Evolutionary conservation across 2,888 invertebrate species (phyloP), one percentile per base, ranked within the genome.

Genomic region (Operophtera brumata): DNA sequence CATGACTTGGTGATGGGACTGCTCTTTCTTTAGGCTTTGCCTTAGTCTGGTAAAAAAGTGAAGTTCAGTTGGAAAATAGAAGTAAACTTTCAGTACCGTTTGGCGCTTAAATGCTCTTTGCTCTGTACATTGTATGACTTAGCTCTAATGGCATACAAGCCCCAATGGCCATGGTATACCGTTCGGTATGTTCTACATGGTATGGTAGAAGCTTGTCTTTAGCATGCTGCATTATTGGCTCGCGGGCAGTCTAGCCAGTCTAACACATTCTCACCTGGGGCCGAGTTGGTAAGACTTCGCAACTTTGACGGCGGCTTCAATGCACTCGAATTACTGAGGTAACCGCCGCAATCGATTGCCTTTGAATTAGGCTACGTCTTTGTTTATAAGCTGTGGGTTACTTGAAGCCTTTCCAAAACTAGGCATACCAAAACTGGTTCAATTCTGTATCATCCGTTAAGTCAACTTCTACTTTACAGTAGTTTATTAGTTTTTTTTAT

Each of bases 181-280:
- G 8, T 7, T 30, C 7, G 5, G 30, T 1, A 2, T 30, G 30
- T 30, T 30, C 30, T 7, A 5, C 7, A 30, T 8, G 30, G 36
- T 49, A 14, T 51, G 25, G 35, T 25, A 26, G 41, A 25, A 11
- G 6, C 5, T 3, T n/a, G 8, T 13, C 48, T 49, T 57, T 28
- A 57, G n/a, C n/a, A 43, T 20, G 28, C 40, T 35, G 71, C 73
- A 76, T 81, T 82, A 81, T 82, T 82, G 83, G 81, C 81, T 86
- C 81, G 81, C 84, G 82, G 83, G 81, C 82, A 84, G 82, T 81
- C 81, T 81, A 76, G 90, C 86, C 87, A 86, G 90, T 88, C 90
- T 89, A 82, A 85, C 90, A 84, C 90, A 91, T 88, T 88, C 84
- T 84, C 88, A 87, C 88, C 87, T 86, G 86, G 78, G 86, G 86